phyloP scores from a whole-genome alignment of 2,888 invertebrate genomes.

The Limnephilus rhombicus region DNA sequence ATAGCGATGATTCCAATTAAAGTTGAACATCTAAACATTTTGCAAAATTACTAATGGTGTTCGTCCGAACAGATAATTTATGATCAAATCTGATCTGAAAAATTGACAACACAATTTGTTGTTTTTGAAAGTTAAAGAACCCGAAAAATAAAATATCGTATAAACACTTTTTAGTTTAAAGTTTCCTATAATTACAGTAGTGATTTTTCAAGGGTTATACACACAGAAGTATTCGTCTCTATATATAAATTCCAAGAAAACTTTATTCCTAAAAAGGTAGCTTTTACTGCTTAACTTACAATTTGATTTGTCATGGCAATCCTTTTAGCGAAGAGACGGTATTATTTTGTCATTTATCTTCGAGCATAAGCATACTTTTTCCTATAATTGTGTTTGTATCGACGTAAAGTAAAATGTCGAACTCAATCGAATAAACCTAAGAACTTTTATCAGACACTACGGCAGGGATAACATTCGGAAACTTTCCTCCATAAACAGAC shows the following conservation, averaged over 20 bases:
- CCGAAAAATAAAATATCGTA: too few relatives aligned
- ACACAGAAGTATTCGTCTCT: background rate
- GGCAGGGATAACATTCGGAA: conserved; percentile 10
- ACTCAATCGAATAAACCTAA: background rate
- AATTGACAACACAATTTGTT: too few relatives aligned
- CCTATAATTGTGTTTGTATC: background rate
- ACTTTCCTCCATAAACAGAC: conserved; percentile 17
- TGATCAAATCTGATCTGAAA: too few relatives aligned
- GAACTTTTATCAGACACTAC: background rate
- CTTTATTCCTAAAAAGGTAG: background rate
- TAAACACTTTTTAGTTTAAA: too few relatives aligned
- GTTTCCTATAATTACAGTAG: too few relatives aligned
- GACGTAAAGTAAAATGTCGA: conserved; percentile 26
- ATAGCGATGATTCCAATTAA: too few relatives aligned
- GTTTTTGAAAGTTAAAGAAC: too few relatives aligned
- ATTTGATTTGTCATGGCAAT: conserved; percentile 13
- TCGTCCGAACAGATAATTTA: too few relatives aligned
- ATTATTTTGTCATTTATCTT: conserved; percentile 7
- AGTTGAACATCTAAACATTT: too few relatives aligned
- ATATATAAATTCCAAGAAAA: background rate
- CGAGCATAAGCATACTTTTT: conserved; percentile 4
- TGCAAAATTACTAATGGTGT: too few relatives aligned
- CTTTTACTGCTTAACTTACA: background rate
- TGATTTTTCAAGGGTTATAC: background rate
- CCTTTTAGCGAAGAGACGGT: conserved; percentile 2